Percentiles rank a stretch among this genome's conserved stretches.
Evolutionary conservation across 2,888 invertebrate genomes (phyloP).

Genomic region (Zygaena filipendulae): DNA sequence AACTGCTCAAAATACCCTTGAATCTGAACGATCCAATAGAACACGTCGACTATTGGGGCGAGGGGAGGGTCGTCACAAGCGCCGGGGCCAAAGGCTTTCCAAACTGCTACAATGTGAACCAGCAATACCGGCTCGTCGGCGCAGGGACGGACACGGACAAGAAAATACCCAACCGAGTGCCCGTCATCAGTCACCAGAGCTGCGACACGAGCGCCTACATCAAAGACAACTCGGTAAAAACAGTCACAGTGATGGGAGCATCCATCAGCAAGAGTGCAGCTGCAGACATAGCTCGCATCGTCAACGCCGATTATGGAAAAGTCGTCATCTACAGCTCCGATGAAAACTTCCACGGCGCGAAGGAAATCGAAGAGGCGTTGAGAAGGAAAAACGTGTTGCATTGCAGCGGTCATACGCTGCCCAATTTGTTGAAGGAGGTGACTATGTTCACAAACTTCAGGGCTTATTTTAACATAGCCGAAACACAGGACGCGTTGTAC

Average conservation of each 20-base stretch:
- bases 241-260: constrained; percentile 30
- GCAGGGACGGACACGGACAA: constrained; percentile 24
- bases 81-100: constrained; percentile 23
- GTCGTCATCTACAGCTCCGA: constrained; percentile 27
- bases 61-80: constrained; percentile 22
- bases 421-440: constrained; percentile 17
- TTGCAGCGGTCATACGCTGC: constrained; percentile 20
- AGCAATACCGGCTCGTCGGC: constrained; percentile 27
- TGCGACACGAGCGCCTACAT: constrained; percentile 31
- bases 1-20: constrained; percentile 25
- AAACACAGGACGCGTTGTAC: constrained; percentile 19
- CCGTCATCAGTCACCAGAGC: constrained; percentile 23
- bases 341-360: constrained; percentile 18
- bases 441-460: constrained; percentile 22
- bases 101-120: constrained; percentile 31
- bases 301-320: constrained; percentile 22
- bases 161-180: constrained; percentile 34
- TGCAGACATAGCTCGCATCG: constrained; percentile 28
- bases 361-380: constrained; percentile 21
- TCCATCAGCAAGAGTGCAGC: constrained; percentile 31
- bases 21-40: constrained; percentile 18
- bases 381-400: constrained; percentile 17
- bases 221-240: constrained; percentile 23
- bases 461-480: constrained; percentile 21
- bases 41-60: constrained; percentile 36